Base-by-base conservation (phyloP, 2,113 vertebrate species). In the Columbina picui region DNA sequence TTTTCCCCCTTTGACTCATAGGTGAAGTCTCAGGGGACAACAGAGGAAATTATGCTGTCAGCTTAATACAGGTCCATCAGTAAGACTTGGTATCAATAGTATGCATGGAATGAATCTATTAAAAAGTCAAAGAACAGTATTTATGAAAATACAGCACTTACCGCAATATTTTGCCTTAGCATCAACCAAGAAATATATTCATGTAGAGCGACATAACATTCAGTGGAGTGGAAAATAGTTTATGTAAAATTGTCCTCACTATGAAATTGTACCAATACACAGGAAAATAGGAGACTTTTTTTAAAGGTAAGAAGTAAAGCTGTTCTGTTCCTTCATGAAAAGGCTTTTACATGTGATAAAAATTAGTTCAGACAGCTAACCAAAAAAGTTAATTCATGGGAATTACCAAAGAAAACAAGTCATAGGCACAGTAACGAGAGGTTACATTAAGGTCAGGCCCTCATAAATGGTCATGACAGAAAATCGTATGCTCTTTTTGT, bases 201-300 rank as follows among this genome's bases (percentile, higher is more conserved):
- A 94, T 94, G 73, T 92, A 89, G 43, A 89, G 65, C 5, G 10
- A 89, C 94, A 89, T 78, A 95, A 93, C 36, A 52, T 78, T 94
- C 94, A 92, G 90, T 92, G 92, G 85, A 93, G 93, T 96, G 85
- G 96, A 97, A 96, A 96, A 97, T 92, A 93, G 93, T 94, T 96
- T 96, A 93, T 95, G 93, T 95, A 96, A 97, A 96, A 95, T 75
- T 78, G 92, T 78, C 80, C 86, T 87, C 69, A 36, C 73, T 90
- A 78, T 92, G 93, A 94, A 96, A 92, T 93, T 81, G 79, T 96
- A 94, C 89, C 83, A 93, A 78, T 90, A 81, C 9, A 5, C 30
- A 80, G 64, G 60, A 30, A 95, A 93, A 94, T 95, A 63, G 18
- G 36, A 63, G 60, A 89, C 63, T 36, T 55, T 64, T 50, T 84